Base-by-base conservation (phyloP, 2,888 invertebrate genomes). In the Cantharis rustica region DNA sequence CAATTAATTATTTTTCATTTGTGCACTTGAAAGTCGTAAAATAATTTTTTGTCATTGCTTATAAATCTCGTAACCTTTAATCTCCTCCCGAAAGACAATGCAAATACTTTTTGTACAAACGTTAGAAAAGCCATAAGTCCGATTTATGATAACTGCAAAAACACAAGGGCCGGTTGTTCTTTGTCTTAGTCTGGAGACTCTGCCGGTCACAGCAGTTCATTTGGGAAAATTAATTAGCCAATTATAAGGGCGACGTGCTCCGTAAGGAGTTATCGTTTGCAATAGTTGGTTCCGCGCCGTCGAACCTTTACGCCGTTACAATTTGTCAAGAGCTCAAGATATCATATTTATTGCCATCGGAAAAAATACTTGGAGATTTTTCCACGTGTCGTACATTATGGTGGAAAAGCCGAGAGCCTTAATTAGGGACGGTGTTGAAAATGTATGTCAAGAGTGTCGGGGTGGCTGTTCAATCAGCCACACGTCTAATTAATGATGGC, bases 141-240 rank as follows among this genome's bases (percentile, higher is more conserved):
- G 81, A 86, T 86, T 86, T 85, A 86, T 84, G 84, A 84, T 84
- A 83, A 83, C 82, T 81, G 81, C 82, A 82, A 81, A 82, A 84
- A 84, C 77, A 81, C 80, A 80, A 76, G 79, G 81, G 78, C 71
- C 81, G 79, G 78, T 63, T 31, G 80, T 83, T 82, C 83, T 84
- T 85, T 84, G 83, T 84, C 84, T 84, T 81, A 83, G 69, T 82
- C 81, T 82, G 78, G 79, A 81, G 80, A 81, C 80, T 80, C 79
- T 81, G 82, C 80, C 83, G 84, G 84, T 83, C 84, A 83, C 83
- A 83, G 84, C 79, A 84, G 85, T 86, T 87, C 85, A 85, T 85
- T 87, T 86, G 81, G 85, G 85, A 84, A 85, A 87, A 87, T 86
- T 87, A 87, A 87, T 87, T 87, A 86, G 86, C 86, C 86, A 87